Evolutionary conservation across 2,113 vertebrate genomes (phyloP), one percentile per base, ranked within the genome.

Genomic region (Eulacestoma nigropectus): DNA sequence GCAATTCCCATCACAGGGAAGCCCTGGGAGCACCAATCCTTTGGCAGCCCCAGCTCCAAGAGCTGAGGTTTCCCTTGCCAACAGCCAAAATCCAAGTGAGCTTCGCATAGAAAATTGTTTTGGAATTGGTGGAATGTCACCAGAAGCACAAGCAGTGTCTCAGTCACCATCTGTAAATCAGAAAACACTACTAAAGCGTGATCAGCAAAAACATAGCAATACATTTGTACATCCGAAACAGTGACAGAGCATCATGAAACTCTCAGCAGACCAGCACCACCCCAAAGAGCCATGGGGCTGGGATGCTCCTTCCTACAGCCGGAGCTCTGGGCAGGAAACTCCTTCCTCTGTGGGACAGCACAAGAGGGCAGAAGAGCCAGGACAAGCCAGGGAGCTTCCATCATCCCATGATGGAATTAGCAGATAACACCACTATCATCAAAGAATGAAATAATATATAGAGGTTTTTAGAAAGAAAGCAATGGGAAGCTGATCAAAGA

Each of bases 161-260:
- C 25, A 8, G 57, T 6, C 17, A 16, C 15, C 17, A 39, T 7
- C 29, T 60, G 76, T n/a, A 19, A 35, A 77, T 47, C 21, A 86
- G 67, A 39, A 65, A 90, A 41, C 10, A 37, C 18, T 27, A 17
- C 26, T 10, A 15, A 60, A 57, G 22, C 53, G 8, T 32, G 16
- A 22, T 20, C 7, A 64, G 11, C 50, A 73, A 49, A 68, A 44
- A 26, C 23, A 1, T 1, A 29, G 11, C 15, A 19, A 4, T 5
- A 7, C 4, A 16, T 30, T 14, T 49, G 19, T 41, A 21, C 26
- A 62, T 4, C 27, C 32, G 30, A 37, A 78, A 29, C 16, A 12
- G 30, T 4, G 19, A 25, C 6, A 46, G 47, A 77, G 32, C 4
- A 42, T 4, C 11, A 1, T 0, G 0, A 7, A 9, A 10, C 37